These are phyloP conservation scores for Trichomalopsis sarcophagae DNA, from an alignment of 1,140 invertebrate genomes.

Conservation along the genomic window DNA sequence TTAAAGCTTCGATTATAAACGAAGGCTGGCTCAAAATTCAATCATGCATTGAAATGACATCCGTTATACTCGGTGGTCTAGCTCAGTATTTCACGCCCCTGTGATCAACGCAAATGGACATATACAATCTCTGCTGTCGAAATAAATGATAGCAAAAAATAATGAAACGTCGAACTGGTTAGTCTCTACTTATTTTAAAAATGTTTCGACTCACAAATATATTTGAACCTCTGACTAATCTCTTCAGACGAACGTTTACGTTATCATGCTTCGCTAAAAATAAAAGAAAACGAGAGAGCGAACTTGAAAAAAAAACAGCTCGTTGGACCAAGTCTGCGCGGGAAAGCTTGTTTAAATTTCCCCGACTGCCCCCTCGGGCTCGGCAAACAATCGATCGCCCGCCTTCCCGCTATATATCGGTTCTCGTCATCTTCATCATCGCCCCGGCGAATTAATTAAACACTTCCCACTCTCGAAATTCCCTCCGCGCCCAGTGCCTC, in stretches of 20 bases:
- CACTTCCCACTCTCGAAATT: constrained; percentile 39
- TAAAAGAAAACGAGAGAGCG: constrained; percentile 1
- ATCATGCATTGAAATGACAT: not conserved
- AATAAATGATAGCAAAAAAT: not conserved
- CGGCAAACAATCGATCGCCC: constrained; percentile 33
- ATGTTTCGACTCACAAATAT: not conserved
- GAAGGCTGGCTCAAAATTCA: not conserved
- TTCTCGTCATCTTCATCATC: constrained; percentile 50
- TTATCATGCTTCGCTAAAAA: not conserved
- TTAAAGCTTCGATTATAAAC: not conserved
- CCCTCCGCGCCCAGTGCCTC: not conserved
- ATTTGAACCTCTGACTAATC: not conserved
- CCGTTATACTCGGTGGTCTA: not conserved
- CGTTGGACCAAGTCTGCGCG: not conserved
- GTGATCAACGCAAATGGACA: not conserved
- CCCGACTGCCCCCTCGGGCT: not conserved
- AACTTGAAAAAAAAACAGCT: not conserved
- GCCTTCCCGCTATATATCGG: constrained; percentile 15
- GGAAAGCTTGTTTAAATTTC: constrained; percentile 13
- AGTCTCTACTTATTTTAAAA: not conserved
- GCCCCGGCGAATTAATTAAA: constrained; percentile 50
- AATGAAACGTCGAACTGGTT: not conserved
- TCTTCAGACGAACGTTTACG: not conserved
- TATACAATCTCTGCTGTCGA: not conserved
- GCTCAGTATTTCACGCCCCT: not conserved